Evolutionary conservation across 2,113 vertebrate species (phyloP), one percentile per base, ranked within the genome.

Genomic region (Amblyopsis rosae): DNA sequence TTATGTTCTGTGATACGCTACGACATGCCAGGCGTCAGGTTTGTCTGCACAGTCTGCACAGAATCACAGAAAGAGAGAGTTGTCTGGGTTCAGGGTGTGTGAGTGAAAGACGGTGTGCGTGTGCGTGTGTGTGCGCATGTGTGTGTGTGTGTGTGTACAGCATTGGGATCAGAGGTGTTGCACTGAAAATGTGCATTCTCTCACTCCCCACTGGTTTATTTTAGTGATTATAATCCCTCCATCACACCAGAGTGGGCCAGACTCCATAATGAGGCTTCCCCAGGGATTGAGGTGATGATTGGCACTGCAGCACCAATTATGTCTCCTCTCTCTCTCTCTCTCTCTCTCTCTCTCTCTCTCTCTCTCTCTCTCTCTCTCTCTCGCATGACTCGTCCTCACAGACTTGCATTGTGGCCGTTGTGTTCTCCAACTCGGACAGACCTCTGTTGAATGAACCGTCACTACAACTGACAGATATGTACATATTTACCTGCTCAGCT

Each of bases 141-240:
- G 15, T 53, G 33, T 66, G 60, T 58, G 50, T 60, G 54, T 65
- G 13, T 62, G 62, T 54, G 63, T 66, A 51, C 73, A 65, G 72
- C 19, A 11, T 17, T 32, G 57, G 15, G 72, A 77, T 76, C 72
- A 26, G 62, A 68, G 61, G 73, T 75, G 51, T 58, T 6, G 72
- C 77, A 66, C 78, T 86, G 65, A 55, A 90, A 88, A 88, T 70
- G 75, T 82, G 73, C 83, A 87, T 91, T 92, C 82, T 90, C 82
- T 90, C 83, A 89, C 85, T 92, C 82, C 79, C 81, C 56, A 33
- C 68, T 79, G 17, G 67, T 91, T 91, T 91, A 70, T 84, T 87
- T 87, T 82, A 86, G 79, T 87, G 82, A 86, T 90, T 92, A 69
- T 86, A 84, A 88, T 89, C 84, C 82, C 79, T 80, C 73, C 81